Conservation (phyloP, 1,140 invertebrate genomes). For the Drosophila pachea region DNA sequence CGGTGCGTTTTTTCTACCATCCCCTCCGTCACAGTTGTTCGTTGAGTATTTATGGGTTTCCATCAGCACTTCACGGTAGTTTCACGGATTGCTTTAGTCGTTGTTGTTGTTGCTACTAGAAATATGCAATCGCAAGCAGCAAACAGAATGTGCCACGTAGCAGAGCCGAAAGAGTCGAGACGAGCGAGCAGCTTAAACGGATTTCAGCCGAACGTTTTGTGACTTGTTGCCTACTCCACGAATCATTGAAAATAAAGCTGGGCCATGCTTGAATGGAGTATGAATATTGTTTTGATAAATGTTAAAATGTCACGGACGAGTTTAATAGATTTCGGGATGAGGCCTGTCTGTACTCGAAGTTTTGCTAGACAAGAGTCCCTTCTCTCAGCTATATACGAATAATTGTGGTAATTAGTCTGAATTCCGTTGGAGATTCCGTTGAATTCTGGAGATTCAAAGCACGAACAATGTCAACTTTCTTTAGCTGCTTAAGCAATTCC, state of each 20-base stretch:
- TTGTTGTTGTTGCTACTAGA: constrained; percentile 18
- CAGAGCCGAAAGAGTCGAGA: constrained; percentile 40
- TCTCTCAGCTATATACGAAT: too few relatives aligned
- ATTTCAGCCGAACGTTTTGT: background rate
- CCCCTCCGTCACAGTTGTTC: constrained; percentile 20
- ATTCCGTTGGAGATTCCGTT: too few relatives aligned
- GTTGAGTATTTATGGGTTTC: constrained; percentile 61
- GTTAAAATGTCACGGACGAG: too few relatives aligned
- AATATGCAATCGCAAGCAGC: constrained; percentile 64
- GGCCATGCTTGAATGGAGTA: background rate
- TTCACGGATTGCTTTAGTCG: constrained; percentile 23
- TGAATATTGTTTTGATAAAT: background rate
- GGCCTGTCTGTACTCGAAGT: too few relatives aligned
- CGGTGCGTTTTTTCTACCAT: constrained; percentile 11
- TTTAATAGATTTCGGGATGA: too few relatives aligned
- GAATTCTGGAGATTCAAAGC: background rate
- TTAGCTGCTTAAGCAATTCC: constrained; percentile 12
- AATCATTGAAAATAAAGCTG: background rate
- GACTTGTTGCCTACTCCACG: constrained; percentile 7
- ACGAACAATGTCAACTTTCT: constrained; percentile 2
- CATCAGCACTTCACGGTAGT: constrained; percentile 61
- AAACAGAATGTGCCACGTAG: constrained; percentile 59
- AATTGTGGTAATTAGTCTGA: too few relatives aligned
- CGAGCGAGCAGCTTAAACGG: constrained; percentile 2
- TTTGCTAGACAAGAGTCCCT: too few relatives aligned